Evolutionary conservation across 2,888 invertebrate genomes (phyloP), one percentile per base, ranked within the genome.

Genomic region (Drosophila birchii): DNA sequence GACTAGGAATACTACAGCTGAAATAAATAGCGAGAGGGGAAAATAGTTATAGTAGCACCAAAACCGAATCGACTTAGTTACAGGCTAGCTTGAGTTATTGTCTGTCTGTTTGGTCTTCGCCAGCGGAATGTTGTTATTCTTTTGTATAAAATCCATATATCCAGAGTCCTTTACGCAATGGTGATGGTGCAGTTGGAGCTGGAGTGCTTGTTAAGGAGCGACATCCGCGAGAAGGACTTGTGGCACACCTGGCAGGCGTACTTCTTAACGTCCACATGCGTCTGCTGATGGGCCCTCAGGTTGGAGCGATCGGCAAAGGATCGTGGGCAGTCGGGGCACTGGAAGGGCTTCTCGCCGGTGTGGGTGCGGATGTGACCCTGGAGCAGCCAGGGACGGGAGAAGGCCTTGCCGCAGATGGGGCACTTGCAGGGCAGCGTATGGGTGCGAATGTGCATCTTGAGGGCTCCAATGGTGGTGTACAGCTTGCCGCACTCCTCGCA

Each of bases 301-400:
- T 92, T 92, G n/a, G 92, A 92, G 43, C 92, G 92, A 85, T 92
- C 92, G 71, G 92, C 92, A 60, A 92, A 92, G 9, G 92, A 92
- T 38, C 92, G 92, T 7, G 91, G 84, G 41, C 92, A 92, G 58
- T 92, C 92, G 14, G 87, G 80, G 68, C 92, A 92, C 67, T 90
- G 87, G 85, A 92, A 92, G 1, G 92, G 92, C 75, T 92, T 92
- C 77, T 92, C 92, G 12, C 92, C 92, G 12, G 92, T 92, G 60
- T 92, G 92, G 0, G 92, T 92, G 66, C 92, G 90, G 4, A 92
- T 92, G 79, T 92, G 92, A 1, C 92, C 92, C 63, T 92, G 92
- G 14, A 92, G 77, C 12, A 92, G 79, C 92, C 92, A 92, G 12
- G 92, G 92, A 0, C 92, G 90, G 1, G 92, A 92, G 84, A 92